phyloP scores from a whole-genome alignment of 2,113 vertebrate species.

The Cyprinodon tularosa region DNA sequence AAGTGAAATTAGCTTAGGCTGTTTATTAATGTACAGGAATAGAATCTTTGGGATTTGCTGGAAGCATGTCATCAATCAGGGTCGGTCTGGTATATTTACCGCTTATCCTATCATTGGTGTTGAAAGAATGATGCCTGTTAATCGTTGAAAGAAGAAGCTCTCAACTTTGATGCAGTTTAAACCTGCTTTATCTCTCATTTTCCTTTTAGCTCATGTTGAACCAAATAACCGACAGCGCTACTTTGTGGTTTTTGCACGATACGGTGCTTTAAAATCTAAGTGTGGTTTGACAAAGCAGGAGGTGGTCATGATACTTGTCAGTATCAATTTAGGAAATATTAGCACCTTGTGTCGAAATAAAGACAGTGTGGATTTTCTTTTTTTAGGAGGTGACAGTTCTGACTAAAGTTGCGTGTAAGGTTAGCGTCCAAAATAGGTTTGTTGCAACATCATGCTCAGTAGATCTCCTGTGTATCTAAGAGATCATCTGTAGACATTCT shows the following conservation, averaged over 20 bases:
- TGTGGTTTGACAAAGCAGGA: constrained; percentile 28
- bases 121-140: constrained; percentile 14
- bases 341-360: background rate
- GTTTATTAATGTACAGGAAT: constrained; percentile 70
- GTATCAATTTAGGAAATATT: background rate
- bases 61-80: constrained; percentile 54
- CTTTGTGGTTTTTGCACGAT: background rate
- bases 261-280: background rate
- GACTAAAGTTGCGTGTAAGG: background rate
- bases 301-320: constrained; percentile 30
- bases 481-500: background rate
- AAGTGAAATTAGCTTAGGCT: constrained; percentile 47
- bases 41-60: constrained; percentile 62
- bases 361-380: background rate
- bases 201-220: background rate
- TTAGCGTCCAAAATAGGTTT: background rate
- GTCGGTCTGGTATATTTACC: constrained; percentile 35
- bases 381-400: background rate
- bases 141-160: background rate
- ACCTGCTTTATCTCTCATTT: background rate
- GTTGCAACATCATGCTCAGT: background rate
- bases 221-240: background rate
- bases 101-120: constrained; percentile 28
- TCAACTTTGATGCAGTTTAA: background rate
- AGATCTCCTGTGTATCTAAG: background rate